A percentile compares a stretch with the other conserved stretches of the same genome.
Conservation (phyloP, 2,797 vertebrate species). For the Pseudocheirus occidentalis region DNA sequence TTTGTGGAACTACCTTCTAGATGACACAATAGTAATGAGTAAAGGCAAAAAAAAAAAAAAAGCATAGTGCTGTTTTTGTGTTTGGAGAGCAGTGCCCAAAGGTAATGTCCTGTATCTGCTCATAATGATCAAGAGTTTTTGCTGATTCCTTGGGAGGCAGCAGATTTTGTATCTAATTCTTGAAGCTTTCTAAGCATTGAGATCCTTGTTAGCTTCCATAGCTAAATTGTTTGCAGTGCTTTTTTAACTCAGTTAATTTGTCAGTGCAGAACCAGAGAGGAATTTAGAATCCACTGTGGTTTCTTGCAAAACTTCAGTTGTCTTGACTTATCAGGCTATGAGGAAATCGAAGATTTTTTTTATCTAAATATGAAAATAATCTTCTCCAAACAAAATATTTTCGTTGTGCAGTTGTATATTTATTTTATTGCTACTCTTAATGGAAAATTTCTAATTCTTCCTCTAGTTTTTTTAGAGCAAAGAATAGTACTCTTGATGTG, state of each 20-base stretch:
- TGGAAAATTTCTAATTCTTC: not conserved
- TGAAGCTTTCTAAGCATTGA: not conserved
- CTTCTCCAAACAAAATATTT: not conserved
- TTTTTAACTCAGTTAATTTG: not conserved
- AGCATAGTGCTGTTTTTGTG: not conserved
- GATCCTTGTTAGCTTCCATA: not conserved
- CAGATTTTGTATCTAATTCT: not conserved
- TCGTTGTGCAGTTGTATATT: not conserved
- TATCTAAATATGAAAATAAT: not conserved
- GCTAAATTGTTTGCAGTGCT: not conserved
- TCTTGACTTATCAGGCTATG: not conserved
- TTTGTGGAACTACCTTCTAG: not conserved
- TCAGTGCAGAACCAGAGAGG: not conserved
- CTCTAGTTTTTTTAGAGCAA: not conserved
- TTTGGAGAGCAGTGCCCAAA: not conserved
- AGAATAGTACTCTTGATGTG: not conserved
- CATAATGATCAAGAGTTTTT: not conserved
- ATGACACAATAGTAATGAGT: not conserved
- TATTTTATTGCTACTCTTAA: not conserved
- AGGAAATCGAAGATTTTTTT: not conserved
- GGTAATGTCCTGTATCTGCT: not conserved
- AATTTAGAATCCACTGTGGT: not conserved
- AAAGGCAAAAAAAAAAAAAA: not conserved
- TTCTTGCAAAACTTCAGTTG: not conserved
- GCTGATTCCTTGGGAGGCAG: not conserved